Conservation (phyloP, 2,797 vertebrate species). For the Cheirogaleus major region DNA sequence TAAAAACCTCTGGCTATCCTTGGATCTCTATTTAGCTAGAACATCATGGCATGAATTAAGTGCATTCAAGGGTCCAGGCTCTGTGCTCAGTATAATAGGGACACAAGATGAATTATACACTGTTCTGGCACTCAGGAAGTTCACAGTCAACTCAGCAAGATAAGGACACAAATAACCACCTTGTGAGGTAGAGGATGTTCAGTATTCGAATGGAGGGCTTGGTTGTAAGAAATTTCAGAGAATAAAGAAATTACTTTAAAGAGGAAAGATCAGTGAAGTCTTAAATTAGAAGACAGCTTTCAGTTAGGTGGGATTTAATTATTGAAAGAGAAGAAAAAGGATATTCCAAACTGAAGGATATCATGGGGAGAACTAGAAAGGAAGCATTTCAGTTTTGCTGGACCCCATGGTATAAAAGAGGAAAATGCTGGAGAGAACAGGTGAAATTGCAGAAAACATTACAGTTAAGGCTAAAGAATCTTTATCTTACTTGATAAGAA, state of each 20-base stretch:
- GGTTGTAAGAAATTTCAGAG: background rate
- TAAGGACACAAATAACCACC: background rate
- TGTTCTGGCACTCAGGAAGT: background rate
- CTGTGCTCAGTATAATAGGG: background rate
- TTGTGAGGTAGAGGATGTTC: no score
- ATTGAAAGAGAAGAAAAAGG: background rate
- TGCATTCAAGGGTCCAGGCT: background rate
- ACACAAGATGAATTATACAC: background rate
- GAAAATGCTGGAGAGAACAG: background rate
- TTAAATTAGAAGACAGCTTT: background rate
- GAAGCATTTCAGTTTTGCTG: background rate
- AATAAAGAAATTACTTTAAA: background rate
- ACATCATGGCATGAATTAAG: background rate
- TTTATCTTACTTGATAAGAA: background rate
- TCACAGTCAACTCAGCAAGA: background rate
- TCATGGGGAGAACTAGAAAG: background rate
- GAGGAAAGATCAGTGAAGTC: background rate
- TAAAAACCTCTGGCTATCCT: background rate
- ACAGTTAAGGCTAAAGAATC: background rate
- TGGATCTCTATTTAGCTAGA: background rate
- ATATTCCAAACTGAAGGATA: background rate
- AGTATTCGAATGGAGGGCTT: background rate
- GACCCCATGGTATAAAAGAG: background rate
- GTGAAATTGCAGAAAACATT: background rate
- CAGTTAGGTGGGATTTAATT: background rate